These are phyloP conservation scores for Trogon surrucura DNA, from an alignment of 2,113 vertebrate species.

Conservation along the genomic window DNA sequence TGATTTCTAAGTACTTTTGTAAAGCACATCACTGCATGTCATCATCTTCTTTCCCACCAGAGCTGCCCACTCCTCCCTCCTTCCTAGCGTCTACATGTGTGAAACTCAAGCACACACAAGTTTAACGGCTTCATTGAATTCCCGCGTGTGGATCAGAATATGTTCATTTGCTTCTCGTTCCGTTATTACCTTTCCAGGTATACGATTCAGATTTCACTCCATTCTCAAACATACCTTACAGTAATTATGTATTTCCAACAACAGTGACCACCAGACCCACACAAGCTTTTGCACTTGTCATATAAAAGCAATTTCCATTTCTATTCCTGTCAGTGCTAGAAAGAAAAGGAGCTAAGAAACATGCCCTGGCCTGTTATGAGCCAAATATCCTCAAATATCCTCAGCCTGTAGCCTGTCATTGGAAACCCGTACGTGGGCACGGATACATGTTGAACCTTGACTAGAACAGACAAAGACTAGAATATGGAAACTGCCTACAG, in stretches of 20 bases:
- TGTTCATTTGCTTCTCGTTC: background rate
- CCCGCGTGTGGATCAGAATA: background rate
- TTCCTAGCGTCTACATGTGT: background rate
- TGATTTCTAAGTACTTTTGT: background rate
- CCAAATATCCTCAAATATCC: background rate
- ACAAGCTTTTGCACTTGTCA: background rate
- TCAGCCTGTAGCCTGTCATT: background rate
- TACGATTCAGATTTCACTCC: background rate
- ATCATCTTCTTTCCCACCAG: background rate
- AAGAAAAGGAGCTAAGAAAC: background rate
- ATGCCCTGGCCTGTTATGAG: background rate
- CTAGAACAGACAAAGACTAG: background rate
- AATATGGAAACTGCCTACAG: background rate
- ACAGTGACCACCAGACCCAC: background rate
- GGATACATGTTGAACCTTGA: fast-evolving
- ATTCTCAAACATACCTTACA: background rate
- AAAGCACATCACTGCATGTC: too few relatives aligned
- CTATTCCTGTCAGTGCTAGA: background rate
- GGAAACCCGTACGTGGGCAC: background rate
- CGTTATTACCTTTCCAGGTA: background rate
- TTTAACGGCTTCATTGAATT: background rate
- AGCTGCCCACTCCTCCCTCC: background rate
- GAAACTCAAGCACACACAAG: background rate
- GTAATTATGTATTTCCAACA: background rate
- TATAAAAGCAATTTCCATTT: background rate